Percentiles rank a stretch among this genome's conserved stretches.
These are phyloP conservation scores for Poecilus cupreus DNA, from an alignment of 2,888 invertebrate genomes.

Conservation along the genomic window DNA sequence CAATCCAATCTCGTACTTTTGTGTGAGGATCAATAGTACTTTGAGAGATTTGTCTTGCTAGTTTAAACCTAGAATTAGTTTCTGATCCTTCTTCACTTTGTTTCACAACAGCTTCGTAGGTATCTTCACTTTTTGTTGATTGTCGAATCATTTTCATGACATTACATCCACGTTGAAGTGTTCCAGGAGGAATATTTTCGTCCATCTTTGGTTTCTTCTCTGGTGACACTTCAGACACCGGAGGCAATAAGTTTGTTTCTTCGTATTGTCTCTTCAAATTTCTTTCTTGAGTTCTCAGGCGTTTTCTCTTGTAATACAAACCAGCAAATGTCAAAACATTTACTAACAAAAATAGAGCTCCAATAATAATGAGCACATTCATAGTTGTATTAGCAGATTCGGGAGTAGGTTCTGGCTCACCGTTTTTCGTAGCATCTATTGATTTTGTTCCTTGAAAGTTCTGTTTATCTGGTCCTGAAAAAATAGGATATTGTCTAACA, in stretches of 20 bases:
- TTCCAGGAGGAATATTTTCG: slow-evolving; percentile 72
- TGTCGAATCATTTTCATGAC: slow-evolving; percentile 76
- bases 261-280: slow-evolving; percentile 69
- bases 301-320: slow-evolving; percentile 81
- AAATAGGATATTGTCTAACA: slow-evolving; percentile 60
- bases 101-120: slow-evolving; percentile 75
- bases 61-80: slow-evolving; percentile 77
- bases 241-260: slow-evolving; percentile 62
- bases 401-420: slow-evolving; percentile 69
- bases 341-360: slow-evolving; percentile 82
- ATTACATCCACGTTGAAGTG: slow-evolving; percentile 74
- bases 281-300: slow-evolving; percentile 75
- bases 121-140: slow-evolving; percentile 73
- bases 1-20: slow-evolving; percentile 91
- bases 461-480: slow-evolving; percentile 63
- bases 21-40: slow-evolving; percentile 91
- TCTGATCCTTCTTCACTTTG: slow-evolving; percentile 75
- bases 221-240: slow-evolving; percentile 64
- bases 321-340: slow-evolving; percentile 83
- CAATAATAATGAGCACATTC: slow-evolving; percentile 79
- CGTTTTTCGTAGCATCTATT: slow-evolving; percentile 67
- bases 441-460: slow-evolving; percentile 66
- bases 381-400: slow-evolving; percentile 74
- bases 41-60: slow-evolving; percentile 83
- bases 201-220: slow-evolving; percentile 68